Evolutionary conservation across 2,113 vertebrate genomes (phyloP).

Genomic region (Heloderma charlesbogerti): DNA sequence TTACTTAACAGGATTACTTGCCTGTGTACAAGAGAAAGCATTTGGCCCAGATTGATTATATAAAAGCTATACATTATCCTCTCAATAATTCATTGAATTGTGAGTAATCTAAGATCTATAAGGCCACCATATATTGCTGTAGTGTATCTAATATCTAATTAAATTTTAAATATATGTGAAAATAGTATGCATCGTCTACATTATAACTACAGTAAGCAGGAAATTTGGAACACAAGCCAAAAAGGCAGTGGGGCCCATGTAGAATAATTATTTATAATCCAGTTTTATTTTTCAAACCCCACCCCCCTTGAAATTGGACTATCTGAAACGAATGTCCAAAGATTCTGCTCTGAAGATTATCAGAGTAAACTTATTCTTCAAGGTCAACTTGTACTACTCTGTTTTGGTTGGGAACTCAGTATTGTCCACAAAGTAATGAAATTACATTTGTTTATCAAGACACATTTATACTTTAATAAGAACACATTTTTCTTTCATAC

Average conservation of each 20-base stretch:
- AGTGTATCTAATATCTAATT: accelerated
- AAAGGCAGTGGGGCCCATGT: slow-evolving; percentile 4
- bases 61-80: slow-evolving; percentile 13
- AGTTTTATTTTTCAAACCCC: slow-evolving; percentile 18
- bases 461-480: slow-evolving; percentile 46
- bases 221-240: slow-evolving; percentile 29
- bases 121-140: slow-evolving; percentile 13
- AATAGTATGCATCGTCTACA: slow-evolving; percentile 10
- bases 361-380: slow-evolving; percentile 35
- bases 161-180: slow-evolving; percentile 20
- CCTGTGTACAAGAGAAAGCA: not conserved
- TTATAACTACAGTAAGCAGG: not conserved
- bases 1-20: not conserved
- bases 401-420: not conserved
- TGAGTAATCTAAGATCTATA: not conserved
- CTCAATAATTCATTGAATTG: slow-evolving; percentile 16
- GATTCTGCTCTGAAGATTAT: not conserved
- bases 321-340: slow-evolving; percentile 36
- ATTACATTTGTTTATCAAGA: slow-evolving; percentile 39
- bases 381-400: slow-evolving; percentile 33
- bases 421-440: slow-evolving; percentile 49
- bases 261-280: slow-evolving; percentile 34
- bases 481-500: slow-evolving; percentile 45
- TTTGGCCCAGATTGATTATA: slow-evolving; percentile 1
- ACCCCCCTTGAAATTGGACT: not conserved